Evolutionary conservation across 2,888 invertebrate genomes (phyloP), one percentile per base, ranked within the genome.

Genomic region (Kryphioiulus occultus): DNA sequence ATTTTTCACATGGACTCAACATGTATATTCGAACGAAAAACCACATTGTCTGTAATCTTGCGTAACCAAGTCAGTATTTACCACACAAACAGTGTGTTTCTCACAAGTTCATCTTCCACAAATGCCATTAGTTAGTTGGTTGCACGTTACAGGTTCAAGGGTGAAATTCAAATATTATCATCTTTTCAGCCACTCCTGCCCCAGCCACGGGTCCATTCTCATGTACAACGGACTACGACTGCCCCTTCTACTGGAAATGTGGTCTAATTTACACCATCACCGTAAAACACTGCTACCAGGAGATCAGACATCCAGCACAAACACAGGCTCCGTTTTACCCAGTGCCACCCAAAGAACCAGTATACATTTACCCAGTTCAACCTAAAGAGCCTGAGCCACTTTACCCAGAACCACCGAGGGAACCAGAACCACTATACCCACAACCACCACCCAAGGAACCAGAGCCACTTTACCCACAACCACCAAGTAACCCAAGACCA

Each of bases 291-390:
- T 68, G 68, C 68, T 68, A 68, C 26, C 68, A 68, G 26, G 68
- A 68, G 68, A 68, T 68, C 26, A 68, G n/a, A 10, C n/a, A 26
- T 26, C 68, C 68, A 12, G 26, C 68, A 68, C 68, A 68, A 26
- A 22, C 9, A 26, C 22, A 26, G 12, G 26, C 10, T 7, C 59
- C 59, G n/a, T 59, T 59, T n/a, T 59, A 59, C 19, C 59, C 59
- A n/a, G 59, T 59, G 19, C n/a, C n/a, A 59, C 59, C 59, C n/a
- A 59, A 59, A n/a, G 59, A 59, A n/a, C 59, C 59, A n/a, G 59
- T n/a, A n/a, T n/a, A n/a, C 5, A 2, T 59, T 7, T 59, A 59
- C n/a, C 59, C 59, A 59, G n/a, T 9, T n/a, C n/a, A n/a, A 19
- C 59, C 59, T 5, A 59, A n/a, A n/a, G 59, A 59, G 19, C 59